Conservation (phyloP, 30 jellyfish, hydroid and myxozoan species). For the Hydractinia echinata region DNA sequence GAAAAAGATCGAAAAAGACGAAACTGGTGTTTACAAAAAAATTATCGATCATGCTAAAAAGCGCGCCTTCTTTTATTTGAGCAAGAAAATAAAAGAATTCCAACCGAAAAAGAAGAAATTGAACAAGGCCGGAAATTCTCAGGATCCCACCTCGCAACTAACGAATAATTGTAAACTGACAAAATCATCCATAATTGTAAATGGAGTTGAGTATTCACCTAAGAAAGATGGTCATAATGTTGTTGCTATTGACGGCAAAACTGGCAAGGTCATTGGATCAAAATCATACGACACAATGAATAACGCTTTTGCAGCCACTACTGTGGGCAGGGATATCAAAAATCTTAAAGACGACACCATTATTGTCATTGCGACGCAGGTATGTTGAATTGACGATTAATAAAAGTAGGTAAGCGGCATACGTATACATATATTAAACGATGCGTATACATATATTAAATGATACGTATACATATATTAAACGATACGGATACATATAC, state of each 20-base stretch:
- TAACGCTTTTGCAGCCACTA: slow-evolving; percentile 37
- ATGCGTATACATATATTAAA: too few species aligned
- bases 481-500: neutral
- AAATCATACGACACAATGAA: slow-evolving; percentile 38
- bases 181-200: slow-evolving; percentile 64
- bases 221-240: slow-evolving; percentile 64
- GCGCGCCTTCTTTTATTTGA: neutral
- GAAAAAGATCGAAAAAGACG: neutral
- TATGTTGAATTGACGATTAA: neutral
- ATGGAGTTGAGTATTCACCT: slow-evolving; percentile 64
- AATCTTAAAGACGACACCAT: slow-evolving; percentile 44
- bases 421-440: too few species aligned
- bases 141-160: slow-evolving; percentile 12
- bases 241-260: slow-evolving; percentile 52
- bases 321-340: slow-evolving; percentile 29
- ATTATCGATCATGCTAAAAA: neutral
- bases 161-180: slow-evolving; percentile 56
- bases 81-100: neutral
- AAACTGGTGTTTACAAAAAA: neutral
- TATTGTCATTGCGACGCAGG: slow-evolving; percentile 78
- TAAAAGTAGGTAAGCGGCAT: too few species aligned
- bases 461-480: neutral
- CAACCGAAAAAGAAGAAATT: neutral
- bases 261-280: slow-evolving; percentile 47
- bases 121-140: neutral